These are phyloP conservation scores for Trissolcus brochymenae DNA, from an alignment of 2,888 invertebrate genomes.

Conservation along the genomic window DNA sequence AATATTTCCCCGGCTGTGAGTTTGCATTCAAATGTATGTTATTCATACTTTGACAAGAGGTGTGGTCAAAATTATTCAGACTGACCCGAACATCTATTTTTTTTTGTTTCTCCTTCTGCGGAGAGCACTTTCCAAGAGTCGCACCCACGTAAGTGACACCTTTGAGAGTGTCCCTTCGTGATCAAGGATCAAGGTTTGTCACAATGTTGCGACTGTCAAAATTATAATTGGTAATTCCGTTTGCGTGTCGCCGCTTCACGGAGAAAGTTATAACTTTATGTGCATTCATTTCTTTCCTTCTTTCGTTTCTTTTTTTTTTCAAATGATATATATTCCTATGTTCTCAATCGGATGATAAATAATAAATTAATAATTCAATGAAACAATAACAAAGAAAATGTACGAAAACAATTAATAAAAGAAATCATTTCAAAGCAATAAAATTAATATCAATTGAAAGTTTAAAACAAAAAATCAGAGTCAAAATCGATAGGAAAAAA, in stretches of 20 bases:
- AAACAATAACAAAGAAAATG: no score
- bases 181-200: slow-evolving; percentile 36
- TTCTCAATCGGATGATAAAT: not conserved
- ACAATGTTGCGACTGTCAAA: slow-evolving; percentile 21
- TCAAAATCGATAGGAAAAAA: no score
- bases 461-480: no score
- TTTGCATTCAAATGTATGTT: slow-evolving; percentile 75
- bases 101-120: slow-evolving; percentile 54
- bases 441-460: no score
- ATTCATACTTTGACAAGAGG: slow-evolving; percentile 76
- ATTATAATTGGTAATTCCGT: slow-evolving; percentile 55
- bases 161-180: slow-evolving; percentile 38
- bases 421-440: no score
- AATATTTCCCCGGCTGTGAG: slow-evolving; percentile 70
- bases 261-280: slow-evolving; percentile 33
- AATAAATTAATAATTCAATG: no score
- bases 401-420: no score
- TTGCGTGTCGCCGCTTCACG: not conserved
- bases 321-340: not conserved
- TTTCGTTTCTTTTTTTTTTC: slow-evolving; percentile 10
- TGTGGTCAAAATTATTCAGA: slow-evolving; percentile 77
- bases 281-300: not conserved
- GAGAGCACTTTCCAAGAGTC: slow-evolving; percentile 73
- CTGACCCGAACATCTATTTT: slow-evolving; percentile 75
- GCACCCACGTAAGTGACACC: slow-evolving; percentile 67